Evolutionary conservation across 2,797 vertebrate genomes (phyloP).

Genomic region (Kryptopterus vitreolus): DNA sequence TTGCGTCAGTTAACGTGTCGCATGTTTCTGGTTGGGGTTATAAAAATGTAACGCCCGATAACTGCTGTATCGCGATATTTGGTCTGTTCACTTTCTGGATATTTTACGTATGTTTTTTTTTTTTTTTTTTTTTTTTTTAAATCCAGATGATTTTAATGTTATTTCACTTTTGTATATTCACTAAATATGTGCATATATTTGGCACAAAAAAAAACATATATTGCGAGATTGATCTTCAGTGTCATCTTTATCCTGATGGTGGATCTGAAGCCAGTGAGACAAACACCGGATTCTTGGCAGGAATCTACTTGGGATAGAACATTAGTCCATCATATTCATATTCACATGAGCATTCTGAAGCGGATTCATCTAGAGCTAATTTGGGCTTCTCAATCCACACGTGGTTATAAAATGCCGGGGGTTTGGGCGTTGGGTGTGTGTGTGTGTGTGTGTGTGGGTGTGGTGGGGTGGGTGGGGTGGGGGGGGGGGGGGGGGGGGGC

Average conservation of each 20-base stretch:
- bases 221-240: not conserved
- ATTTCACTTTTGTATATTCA: not conserved
- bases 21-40: no score
- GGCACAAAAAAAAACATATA: not conserved
- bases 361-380: not conserved
- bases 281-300: not conserved
- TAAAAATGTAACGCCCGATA: no score
- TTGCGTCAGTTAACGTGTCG: no score
- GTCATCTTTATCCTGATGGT: not conserved
- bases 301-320: no score
- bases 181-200: not conserved
- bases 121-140: no score
- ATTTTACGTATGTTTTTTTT: no score
- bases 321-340: not conserved
- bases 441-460: no score
- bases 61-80: no score
- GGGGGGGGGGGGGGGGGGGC: no score
- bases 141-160: not conserved
- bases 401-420: not conserved
- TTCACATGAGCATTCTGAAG: not conserved
- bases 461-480: no score
- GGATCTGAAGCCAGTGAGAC: not conserved
- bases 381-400: not conserved
- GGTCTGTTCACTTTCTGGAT: no score
- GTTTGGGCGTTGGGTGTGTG: not conserved